Evolutionary conservation across 1,140 invertebrate species (phyloP), one percentile per base, ranked within the genome.

Genomic region (Drosophila baimaii): DNA sequence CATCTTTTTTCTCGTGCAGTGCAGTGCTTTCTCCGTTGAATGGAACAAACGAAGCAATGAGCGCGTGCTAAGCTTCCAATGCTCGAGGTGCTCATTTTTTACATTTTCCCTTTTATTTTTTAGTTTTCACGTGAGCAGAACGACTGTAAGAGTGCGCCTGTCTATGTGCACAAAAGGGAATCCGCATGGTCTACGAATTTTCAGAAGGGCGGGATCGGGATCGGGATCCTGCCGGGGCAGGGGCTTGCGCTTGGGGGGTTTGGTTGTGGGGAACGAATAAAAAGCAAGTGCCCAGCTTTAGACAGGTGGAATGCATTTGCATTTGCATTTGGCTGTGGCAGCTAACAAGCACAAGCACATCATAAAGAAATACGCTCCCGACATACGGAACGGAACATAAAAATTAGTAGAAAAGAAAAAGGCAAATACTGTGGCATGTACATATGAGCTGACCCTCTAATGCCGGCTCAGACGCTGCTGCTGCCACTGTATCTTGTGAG

Each of bases 291-390:
- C 82, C 83, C 83, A 79, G 83, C 83, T 86, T 72, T 86, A 79
- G 79, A 78, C 69, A 88, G 82, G 70, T 88, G 83, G 75, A 56
- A 77, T 75, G 72, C 58, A 81, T 78, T 80, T 82, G 80, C 75
- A 82, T 83, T 55, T 65, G 61, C 75, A 78, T 73, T 76, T 79
- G 71, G 64, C 69, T 56, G 69, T 81, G 78, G 44, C 65, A 78
- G 68, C 79, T 88, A 88, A 89, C 83, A 88, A 88, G 83, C 83
- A 79, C 83, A 86, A 86, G 69, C 73, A 66, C 72, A 84, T 80
- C 72, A 77, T 81, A 81, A 81, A 79, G 54, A 82, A 73, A 82
- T 78, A 77, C 74, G 64, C 56, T 77, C 41, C 35, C 52, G 31
- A 77, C 55, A 55, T 77, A 73, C 56, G 25, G 49, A 70, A 68